These are phyloP conservation scores for Ophioninae sp. DNA, from an alignment of 2,888 invertebrate genomes.

Conservation along the genomic window DNA sequence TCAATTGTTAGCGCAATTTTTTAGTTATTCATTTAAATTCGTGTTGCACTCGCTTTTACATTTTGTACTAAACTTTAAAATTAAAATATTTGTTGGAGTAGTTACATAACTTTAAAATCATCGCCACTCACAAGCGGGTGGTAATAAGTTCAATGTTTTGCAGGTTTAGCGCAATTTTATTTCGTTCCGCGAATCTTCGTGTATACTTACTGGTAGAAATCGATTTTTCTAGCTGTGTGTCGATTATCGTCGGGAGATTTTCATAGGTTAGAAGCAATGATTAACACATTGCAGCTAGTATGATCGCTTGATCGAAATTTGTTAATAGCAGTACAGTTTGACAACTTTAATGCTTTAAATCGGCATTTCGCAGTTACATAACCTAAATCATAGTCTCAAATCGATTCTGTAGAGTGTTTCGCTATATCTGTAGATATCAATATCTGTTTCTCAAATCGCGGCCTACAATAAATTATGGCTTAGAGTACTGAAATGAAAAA, in stretches of 20 bases:
- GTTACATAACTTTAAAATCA: neutral
- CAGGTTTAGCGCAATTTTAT: neutral
- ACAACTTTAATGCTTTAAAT: neutral
- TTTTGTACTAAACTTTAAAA: too few relatives aligned
- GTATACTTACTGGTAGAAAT: constrained; percentile 20
- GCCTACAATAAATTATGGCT: neutral
- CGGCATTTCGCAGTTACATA: neutral
- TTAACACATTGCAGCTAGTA: neutral
- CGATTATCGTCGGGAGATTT: neutral
- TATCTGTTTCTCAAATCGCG: neutral
- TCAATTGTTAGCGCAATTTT: neutral
- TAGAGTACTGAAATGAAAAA: neutral
- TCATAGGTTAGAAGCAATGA: neutral
- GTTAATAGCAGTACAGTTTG: neutral
- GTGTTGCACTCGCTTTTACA: too few relatives aligned
- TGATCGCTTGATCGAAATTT: neutral
- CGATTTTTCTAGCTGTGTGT: neutral
- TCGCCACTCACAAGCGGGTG: neutral
- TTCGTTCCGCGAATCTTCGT: constrained; percentile 24
- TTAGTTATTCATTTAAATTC: too few relatives aligned
- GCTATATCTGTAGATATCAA: neutral
- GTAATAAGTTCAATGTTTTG: too few relatives aligned
- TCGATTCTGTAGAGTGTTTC: neutral
- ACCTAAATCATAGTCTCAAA: constrained; percentile 3
- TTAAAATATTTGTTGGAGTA: too few relatives aligned